These are phyloP conservation scores for Diadromus collaris DNA, from an alignment of 2,888 invertebrate genomes.

Conservation along the genomic window DNA sequence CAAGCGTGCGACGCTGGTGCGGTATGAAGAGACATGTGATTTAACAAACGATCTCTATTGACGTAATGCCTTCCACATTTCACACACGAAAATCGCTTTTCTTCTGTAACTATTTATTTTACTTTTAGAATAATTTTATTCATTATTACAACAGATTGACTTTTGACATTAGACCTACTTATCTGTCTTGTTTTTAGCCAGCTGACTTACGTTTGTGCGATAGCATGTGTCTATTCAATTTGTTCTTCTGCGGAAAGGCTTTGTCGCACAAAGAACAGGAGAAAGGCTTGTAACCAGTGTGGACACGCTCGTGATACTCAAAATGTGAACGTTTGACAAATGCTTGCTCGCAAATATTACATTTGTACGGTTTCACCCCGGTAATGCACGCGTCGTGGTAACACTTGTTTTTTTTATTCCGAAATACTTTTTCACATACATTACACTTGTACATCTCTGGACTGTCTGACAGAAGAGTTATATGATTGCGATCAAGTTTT, in stretches of 20 bases:
- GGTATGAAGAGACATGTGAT: constrained; percentile 82
- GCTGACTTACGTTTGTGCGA: constrained; percentile 75
- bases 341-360: constrained; percentile 79
- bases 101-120: constrained; percentile 78
- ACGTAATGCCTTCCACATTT: constrained; percentile 84
- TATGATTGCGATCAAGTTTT: constrained; percentile 71
- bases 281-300: constrained; percentile 84
- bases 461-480: constrained; percentile 78
- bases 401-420: constrained; percentile 81
- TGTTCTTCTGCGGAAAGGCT: constrained; percentile 86
- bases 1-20: constrained; percentile 83
- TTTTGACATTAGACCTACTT: no score
- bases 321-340: constrained; percentile 88
- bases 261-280: constrained; percentile 85
- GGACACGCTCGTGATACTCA: constrained; percentile 87
- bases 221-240: constrained; percentile 86
- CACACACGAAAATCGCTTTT: constrained; percentile 82
- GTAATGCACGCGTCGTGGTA: constrained; percentile 76
- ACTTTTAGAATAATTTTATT: not conserved
- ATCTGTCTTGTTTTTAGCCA: no score
- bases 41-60: constrained; percentile 82
- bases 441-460: constrained; percentile 84
- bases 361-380: constrained; percentile 81
- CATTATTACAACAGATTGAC: not conserved
- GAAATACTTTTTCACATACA: constrained; percentile 86